A percentile compares a stretch with the other conserved stretches of the same genome.
Evolutionary conservation across 2,888 invertebrate genomes (phyloP).

Genomic region (Drosophila parthenogenetica): DNA sequence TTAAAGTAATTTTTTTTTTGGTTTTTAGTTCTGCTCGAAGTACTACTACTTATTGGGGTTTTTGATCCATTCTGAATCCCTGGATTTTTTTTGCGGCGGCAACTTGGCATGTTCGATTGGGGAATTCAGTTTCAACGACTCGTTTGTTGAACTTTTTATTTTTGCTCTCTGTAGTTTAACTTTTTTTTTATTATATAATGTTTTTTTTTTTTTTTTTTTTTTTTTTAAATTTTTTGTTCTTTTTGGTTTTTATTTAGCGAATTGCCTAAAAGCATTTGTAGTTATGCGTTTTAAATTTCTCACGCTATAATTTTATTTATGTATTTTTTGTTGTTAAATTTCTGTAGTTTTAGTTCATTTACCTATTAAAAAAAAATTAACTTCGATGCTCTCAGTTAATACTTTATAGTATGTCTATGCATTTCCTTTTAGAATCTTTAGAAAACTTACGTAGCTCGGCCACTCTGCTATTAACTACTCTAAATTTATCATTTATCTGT

Average conservation of each 20-base stretch:
- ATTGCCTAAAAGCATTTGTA: constrained; percentile 52
- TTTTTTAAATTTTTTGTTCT: not conserved
- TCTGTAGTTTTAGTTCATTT: constrained; percentile 30
- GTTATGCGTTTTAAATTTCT: constrained; percentile 26
- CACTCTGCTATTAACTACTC: constrained; percentile 71
- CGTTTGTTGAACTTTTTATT: constrained; percentile 33
- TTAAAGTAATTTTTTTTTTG: not conserved
- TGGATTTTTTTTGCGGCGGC: constrained; percentile 23
- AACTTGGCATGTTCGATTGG: constrained; percentile 51
- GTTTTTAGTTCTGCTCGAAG: not conserved
- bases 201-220: not conserved
- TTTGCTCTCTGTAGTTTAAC: not conserved
- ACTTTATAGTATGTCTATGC: constrained; percentile 67
- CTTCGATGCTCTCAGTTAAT: constrained; percentile 78
- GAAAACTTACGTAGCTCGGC: constrained; percentile 77
- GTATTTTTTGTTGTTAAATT: not conserved
- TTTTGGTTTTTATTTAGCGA: constrained; percentile 27
- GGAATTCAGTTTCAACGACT: constrained; percentile 46
- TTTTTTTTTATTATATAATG: not conserved
- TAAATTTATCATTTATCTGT: constrained; percentile 18
- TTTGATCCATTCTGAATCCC: constrained; percentile 56
- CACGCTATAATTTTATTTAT: constrained; percentile 20
- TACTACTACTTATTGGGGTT: constrained; percentile 5
- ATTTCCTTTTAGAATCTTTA: constrained; percentile 76
- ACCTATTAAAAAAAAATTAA: constrained; percentile 58